Evolutionary conservation across 2,888 invertebrate species (phyloP), one percentile per base, ranked within the genome.

Genomic region (Congeria kusceri): DNA sequence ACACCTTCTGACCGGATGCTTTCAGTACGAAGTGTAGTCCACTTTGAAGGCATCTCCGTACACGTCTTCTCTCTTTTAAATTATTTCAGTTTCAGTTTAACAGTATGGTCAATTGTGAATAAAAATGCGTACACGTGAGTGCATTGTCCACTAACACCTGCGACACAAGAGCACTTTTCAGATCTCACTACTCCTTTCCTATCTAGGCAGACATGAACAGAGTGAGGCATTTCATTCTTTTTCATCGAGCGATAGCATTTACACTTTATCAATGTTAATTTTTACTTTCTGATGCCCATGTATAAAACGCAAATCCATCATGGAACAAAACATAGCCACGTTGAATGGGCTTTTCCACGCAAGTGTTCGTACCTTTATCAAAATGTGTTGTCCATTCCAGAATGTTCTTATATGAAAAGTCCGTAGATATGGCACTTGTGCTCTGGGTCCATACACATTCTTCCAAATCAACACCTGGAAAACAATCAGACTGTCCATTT

Each of bases 151-250:
- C 66, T 32, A 11, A 28, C 39, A 13, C 66, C 66, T 28, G 53
- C 56, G n/a, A 66, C 66, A 66, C 66, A 66, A 13, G 56, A 29
- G 25, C 66, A 66, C 3, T 66, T 29, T 23, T 32, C 53, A 66
- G 20, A 27, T n/a, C 1, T 20, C 3, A 66, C 66, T n/a, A 4
- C n/a, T 18, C 49, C 49, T n/a, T n/a, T 29, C 15, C 3, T 23
- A 11, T 44, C 46, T 27, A 39, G 29, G 5, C n/a, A 68, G n/a
- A 49, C 49, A 49, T 53, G 53, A 29, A 11, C 29, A n/a, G n/a
- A n/a, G n/a, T n/a, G n/a, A n/a, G n/a, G 68, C 1, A 58, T 58
- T n/a, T 28, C 20, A 29, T 66, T 56, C 9, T 66, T 66, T 32
- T 66, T 66, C 57, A 53, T 66, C 1, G 63, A 63, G n/a, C 63